These are phyloP conservation scores for Carassius carassius DNA, from an alignment of 2,113 vertebrate species.

Conservation along the genomic window DNA sequence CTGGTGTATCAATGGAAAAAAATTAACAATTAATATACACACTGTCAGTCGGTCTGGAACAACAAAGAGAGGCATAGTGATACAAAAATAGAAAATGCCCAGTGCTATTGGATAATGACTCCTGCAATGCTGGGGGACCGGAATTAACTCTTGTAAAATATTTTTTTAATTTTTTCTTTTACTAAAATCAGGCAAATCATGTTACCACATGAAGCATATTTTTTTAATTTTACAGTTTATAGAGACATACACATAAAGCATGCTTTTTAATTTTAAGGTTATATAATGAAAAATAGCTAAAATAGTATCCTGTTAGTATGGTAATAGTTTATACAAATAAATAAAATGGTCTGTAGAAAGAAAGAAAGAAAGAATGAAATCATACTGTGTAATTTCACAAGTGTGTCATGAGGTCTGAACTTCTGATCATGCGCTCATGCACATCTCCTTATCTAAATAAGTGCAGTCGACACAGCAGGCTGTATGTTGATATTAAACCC, in stretches of 20 bases:
- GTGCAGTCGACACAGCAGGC: not conserved
- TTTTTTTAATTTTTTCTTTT: too few species aligned
- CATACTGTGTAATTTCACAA: not conserved
- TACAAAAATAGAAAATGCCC: not conserved
- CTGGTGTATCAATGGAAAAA: not conserved
- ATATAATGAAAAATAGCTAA: not conserved
- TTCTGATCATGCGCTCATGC: slow-evolving; percentile 1
- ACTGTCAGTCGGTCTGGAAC: not conserved
- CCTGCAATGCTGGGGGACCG: too few species aligned
- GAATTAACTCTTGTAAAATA: too few species aligned
- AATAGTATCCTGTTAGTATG: not conserved
- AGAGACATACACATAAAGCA: too few species aligned
- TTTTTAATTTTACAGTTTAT: too few species aligned
- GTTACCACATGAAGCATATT: too few species aligned
- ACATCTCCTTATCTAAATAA: not conserved
- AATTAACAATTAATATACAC: not conserved
- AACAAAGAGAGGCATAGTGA: not conserved
- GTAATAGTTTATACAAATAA: not conserved
- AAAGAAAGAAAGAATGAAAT: too few species aligned
- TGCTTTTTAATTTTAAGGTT: not conserved
- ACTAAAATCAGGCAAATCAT: too few species aligned
- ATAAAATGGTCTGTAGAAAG: not conserved
- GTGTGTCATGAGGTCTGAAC: not conserved
- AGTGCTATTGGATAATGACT: too few species aligned
- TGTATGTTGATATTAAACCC: not conserved